Conservation (phyloP, 23 tunicate species). For the Pegea sp. region DNA sequence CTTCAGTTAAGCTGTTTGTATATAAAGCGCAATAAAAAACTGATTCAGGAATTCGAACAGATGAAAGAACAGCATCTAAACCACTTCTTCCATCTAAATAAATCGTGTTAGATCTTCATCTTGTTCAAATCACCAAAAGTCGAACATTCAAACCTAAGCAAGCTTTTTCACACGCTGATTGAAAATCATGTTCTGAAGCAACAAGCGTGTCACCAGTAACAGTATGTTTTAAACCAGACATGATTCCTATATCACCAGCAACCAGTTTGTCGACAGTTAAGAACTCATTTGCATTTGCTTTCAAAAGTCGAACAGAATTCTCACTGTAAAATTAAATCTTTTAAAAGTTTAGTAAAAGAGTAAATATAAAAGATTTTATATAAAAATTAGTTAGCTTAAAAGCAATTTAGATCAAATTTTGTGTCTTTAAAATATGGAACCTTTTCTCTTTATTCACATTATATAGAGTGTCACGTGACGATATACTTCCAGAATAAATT, state of each 20-base stretch:
- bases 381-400: not conserved
- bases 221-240: conserved; percentile 40
- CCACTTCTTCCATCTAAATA: not conserved
- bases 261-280: conserved; percentile 2
- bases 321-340: conserved; percentile 29
- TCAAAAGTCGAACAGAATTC: conserved; percentile 12
- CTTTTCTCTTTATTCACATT: conserved; percentile 24
- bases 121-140: too few species aligned
- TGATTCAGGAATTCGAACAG: conserved; percentile 63
- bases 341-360: too few species aligned
- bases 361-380: not conserved
- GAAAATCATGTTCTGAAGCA: conserved; percentile 8
- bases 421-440: not conserved
- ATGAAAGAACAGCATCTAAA: conserved; percentile 16
- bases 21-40: conserved; percentile 61
- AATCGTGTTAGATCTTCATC: not conserved
- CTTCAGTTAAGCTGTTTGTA: conserved; percentile 21
- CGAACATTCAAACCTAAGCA: too few species aligned
- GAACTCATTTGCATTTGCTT: conserved; percentile 51
- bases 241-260: conserved; percentile 43
- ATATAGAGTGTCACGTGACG: conserved; percentile 10
- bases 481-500: conserved; percentile 44
- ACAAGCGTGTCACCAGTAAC: conserved; percentile 67
- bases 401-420: not conserved
- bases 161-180: conserved; percentile 5